Conservation (phyloP, 2,888 invertebrate species). For the Halictus ligatus region DNA sequence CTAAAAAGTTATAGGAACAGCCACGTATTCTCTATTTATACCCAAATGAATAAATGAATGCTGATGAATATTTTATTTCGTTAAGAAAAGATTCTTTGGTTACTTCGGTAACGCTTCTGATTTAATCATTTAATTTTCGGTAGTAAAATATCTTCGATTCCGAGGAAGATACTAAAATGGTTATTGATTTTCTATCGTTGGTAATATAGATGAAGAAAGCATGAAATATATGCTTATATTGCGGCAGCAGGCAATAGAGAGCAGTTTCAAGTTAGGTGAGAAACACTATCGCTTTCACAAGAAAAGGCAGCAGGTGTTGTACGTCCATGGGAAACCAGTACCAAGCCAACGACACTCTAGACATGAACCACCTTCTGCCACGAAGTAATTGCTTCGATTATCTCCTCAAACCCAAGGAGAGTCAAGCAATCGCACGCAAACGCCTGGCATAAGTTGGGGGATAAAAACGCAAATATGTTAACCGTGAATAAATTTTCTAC, state of each 20-base stretch:
- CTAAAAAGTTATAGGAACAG: not conserved
- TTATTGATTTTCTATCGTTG: not conserved
- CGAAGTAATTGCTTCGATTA: conserved; percentile 61
- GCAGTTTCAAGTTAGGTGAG: conserved; percentile 15
- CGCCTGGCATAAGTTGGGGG: conserved; percentile 33
- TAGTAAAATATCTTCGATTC: not conserved
- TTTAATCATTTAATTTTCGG: not conserved
- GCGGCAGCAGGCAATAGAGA: not conserved
- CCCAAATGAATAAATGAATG: too few species aligned
- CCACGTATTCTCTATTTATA: too few species aligned
- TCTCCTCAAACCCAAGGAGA: conserved; percentile 52
- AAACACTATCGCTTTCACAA: conserved; percentile 1
- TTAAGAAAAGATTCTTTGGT: not conserved
- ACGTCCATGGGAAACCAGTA: conserved; percentile 40
- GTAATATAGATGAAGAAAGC: not conserved
- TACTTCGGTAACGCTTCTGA: not conserved
- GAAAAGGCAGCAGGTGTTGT: conserved; percentile 22
- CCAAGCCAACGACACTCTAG: conserved; percentile 34
- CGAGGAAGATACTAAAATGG: not conserved
- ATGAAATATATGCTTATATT: not conserved
- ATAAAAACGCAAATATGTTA: conserved; percentile 42
- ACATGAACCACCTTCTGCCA: conserved; percentile 46
- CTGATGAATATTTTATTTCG: not conserved
- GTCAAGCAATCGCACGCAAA: conserved; percentile 58
- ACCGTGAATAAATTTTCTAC: conserved; percentile 18